Conservation (phyloP, 2,113 vertebrate genomes). For the Campylomormyrus numenius region DNA sequence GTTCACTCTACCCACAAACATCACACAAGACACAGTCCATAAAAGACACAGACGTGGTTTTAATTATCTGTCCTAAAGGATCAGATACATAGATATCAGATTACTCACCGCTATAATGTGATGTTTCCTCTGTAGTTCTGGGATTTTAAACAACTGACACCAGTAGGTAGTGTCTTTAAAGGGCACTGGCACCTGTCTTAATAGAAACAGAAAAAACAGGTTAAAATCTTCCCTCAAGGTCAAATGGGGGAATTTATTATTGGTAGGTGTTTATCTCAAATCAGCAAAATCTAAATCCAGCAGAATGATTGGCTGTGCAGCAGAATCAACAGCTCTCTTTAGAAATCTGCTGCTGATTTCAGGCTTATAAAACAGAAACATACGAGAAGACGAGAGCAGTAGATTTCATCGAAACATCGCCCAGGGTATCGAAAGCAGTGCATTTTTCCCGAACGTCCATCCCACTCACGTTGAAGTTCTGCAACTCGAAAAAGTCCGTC, state of each 20-base stretch:
- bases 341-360: neutral
- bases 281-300: neutral
- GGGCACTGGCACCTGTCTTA: constrained; percentile 77
- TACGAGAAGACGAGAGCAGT: neutral
- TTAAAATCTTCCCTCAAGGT: constrained; percentile 8
- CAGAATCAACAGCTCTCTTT: neutral
- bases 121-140: constrained; percentile 67
- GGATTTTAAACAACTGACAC: constrained; percentile 82
- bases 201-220: constrained; percentile 49
- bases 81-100: neutral
- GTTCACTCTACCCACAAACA: neutral
- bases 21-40: neutral
- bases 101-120: constrained; percentile 72
- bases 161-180: constrained; percentile 80
- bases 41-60: neutral
- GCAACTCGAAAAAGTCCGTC: constrained; percentile 61
- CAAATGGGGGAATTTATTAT: neutral
- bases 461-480: constrained; percentile 69
- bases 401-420: neutral
- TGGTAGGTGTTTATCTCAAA: neutral
- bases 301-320: neutral
- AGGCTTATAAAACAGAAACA: no score
- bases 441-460: neutral
- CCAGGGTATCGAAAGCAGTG: neutral
- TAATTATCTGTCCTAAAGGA: neutral